A percentile compares a stretch with the other conserved stretches of the same genome.
phyloP scores from a whole-genome alignment of 2,888 invertebrate species.

The Trisateles emortualis region DNA sequence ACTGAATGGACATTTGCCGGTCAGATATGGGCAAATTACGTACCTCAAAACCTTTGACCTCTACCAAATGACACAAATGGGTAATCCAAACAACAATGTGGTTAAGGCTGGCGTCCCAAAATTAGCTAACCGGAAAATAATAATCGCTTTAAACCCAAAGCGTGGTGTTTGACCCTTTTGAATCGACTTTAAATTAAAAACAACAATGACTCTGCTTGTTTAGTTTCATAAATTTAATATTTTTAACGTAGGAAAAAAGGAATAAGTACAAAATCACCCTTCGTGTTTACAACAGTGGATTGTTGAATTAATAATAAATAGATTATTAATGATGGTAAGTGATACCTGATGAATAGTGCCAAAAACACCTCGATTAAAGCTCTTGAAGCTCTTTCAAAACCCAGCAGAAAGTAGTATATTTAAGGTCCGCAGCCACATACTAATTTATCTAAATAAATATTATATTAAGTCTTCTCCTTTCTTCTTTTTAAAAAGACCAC shows the following conservation, averaged over 20 bases:
- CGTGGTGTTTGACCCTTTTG: slow-evolving; percentile 26
- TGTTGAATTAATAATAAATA: too few relatives aligned
- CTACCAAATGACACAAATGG: slow-evolving; percentile 30
- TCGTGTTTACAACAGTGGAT: too few relatives aligned
- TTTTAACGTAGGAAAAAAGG: background rate
- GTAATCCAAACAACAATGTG: slow-evolving; percentile 37
- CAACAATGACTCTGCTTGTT: slow-evolving; percentile 25
- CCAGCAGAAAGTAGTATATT: too few relatives aligned
- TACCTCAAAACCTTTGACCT: slow-evolving; percentile 18
- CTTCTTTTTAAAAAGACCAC: too few relatives aligned
- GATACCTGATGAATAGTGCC: too few relatives aligned
- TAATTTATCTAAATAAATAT: too few relatives aligned
- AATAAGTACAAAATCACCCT: too few relatives aligned
- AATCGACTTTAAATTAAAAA: slow-evolving; percentile 30
- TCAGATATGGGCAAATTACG: slow-evolving; percentile 14
- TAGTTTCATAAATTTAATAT: slow-evolving; percentile 6
- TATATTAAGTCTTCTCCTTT: too few relatives aligned
- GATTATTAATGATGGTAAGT: too few relatives aligned
- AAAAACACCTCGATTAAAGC: too few relatives aligned
- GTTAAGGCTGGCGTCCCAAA: slow-evolving; percentile 34
- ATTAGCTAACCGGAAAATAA: slow-evolving; percentile 46
- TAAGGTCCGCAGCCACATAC: too few relatives aligned
- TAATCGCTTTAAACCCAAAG: slow-evolving; percentile 40
- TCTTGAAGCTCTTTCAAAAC: too few relatives aligned
- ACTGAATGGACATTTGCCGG: background rate